phyloP scores from a whole-genome alignment of 1,140 invertebrate species.

The Galleria mellonella region DNA sequence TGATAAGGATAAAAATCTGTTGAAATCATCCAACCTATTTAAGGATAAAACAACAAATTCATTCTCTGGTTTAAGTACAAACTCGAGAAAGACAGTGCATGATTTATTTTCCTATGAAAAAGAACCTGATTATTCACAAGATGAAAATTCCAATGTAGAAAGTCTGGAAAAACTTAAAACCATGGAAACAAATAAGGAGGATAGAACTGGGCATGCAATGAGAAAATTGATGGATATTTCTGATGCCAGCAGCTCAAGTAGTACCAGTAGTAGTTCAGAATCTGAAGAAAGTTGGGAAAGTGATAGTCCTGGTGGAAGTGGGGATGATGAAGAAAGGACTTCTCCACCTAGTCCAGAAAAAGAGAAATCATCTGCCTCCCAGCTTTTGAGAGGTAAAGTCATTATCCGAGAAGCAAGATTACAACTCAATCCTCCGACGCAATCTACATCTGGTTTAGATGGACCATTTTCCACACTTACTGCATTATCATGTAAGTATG shows the following conservation, averaged over 20 bases:
- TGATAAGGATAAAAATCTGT: slow-evolving; percentile 38
- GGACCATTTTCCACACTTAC: slow-evolving; percentile 79
- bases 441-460: slow-evolving; percentile 72
- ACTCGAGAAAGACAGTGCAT: slow-evolving; percentile 35
- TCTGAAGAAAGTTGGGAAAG: slow-evolving; percentile 74
- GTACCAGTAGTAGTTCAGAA: slow-evolving; percentile 63
- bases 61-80: slow-evolving; percentile 47
- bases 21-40: slow-evolving; percentile 51
- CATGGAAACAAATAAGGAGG: slow-evolving; percentile 42
- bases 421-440: slow-evolving; percentile 77
- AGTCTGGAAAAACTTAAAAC: slow-evolving; percentile 45
- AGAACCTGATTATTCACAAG: slow-evolving; percentile 45
- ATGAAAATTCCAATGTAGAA: slow-evolving; percentile 63
- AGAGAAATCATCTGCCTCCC: slow-evolving; percentile 68
- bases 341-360: slow-evolving; percentile 57
- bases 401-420: slow-evolving; percentile 82
- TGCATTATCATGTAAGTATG: slow-evolving; percentile 47
- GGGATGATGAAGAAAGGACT: slow-evolving; percentile 67
- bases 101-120: slow-evolving; percentile 61
- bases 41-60: slow-evolving; percentile 61
- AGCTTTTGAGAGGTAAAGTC: slow-evolving; percentile 78
- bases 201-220: slow-evolving; percentile 58
- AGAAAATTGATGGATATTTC: slow-evolving; percentile 65
- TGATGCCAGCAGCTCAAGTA: slow-evolving; percentile 62
- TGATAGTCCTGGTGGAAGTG: slow-evolving; percentile 70